Percentiles rank a stretch among this genome's conserved stretches.
Evolutionary conservation across 2,888 invertebrate genomes (phyloP).

Genomic region (Heliconius ismenius): DNA sequence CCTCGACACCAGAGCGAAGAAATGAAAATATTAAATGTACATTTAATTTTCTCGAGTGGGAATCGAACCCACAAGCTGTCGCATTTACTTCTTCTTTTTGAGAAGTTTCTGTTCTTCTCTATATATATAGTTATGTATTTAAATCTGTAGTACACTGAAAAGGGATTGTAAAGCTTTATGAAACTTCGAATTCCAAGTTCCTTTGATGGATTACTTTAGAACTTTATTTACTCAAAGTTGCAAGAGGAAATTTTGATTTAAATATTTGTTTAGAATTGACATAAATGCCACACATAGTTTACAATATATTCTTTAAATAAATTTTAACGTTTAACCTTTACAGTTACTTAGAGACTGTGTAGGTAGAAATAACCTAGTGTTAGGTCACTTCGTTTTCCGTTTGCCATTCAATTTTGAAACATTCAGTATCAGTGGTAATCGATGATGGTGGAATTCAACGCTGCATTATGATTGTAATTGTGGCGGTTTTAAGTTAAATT

Average conservation of each 20-base stretch:
- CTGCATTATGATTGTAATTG: neutral
- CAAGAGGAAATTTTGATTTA: neutral
- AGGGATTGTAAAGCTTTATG: constrained; percentile 4
- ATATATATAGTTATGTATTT: neutral
- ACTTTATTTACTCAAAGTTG: neutral
- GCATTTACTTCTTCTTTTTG: too few species aligned
- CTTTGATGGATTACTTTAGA: constrained; percentile 6
- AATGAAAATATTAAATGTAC: neutral
- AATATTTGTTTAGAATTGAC: constrained; percentile 2
- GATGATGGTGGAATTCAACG: neutral
- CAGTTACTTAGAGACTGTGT: too few species aligned
- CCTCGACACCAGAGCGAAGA: too few species aligned
- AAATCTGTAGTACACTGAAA: neutral
- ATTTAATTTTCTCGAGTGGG: neutral
- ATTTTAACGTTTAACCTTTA: too few species aligned
- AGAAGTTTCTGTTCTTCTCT: neutral
- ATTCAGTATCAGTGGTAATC: fast-evolving
- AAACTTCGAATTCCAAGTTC: neutral
- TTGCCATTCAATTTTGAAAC: neutral
- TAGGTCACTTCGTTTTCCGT: neutral
- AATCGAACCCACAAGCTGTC: neutral
- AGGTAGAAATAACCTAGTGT: too few species aligned
- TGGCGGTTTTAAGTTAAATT: too few species aligned
- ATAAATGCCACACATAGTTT: neutral
- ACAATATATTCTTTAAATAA: too few species aligned